Conservation (phyloP, 1,140 invertebrate species). For the Hyles vespertilio region DNA sequence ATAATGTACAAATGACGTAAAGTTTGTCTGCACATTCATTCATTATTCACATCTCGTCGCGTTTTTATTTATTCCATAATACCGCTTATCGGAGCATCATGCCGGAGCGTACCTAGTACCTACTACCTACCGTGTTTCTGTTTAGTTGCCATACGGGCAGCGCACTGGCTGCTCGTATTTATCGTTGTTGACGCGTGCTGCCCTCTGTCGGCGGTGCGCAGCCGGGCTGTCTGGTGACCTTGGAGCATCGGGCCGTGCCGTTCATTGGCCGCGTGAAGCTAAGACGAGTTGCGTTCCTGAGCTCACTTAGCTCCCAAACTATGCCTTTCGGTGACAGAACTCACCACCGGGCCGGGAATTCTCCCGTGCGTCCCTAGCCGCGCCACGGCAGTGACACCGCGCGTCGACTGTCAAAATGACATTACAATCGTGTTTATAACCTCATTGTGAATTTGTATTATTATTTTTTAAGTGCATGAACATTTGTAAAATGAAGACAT, state of each 20-base stretch:
- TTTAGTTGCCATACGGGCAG: slow-evolving; percentile 69
- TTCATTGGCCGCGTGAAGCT: slow-evolving; percentile 64
- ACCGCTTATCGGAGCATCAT: slow-evolving; percentile 68
- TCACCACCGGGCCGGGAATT: slow-evolving; percentile 37
- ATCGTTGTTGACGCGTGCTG: slow-evolving; percentile 31
- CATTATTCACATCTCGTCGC: slow-evolving; percentile 55
- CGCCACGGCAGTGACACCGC: slow-evolving; percentile 43
- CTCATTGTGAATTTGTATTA: slow-evolving; percentile 39
- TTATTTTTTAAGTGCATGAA: slow-evolving; percentile 36
- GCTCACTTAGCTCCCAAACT: slow-evolving; percentile 44
- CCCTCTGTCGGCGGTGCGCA: slow-evolving; percentile 43
- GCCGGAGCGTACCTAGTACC: slow-evolving; percentile 29
- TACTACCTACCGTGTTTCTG: slow-evolving; percentile 39
- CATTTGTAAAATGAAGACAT: slow-evolving; percentile 46
- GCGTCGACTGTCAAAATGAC: slow-evolving; percentile 64
- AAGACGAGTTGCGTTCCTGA: slow-evolving; percentile 47
- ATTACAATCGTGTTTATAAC: slow-evolving; percentile 55
- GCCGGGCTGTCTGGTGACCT: slow-evolving; percentile 56
- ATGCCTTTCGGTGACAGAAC: slow-evolving; percentile 45
- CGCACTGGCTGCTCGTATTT: slow-evolving; percentile 49
- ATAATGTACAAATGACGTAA: slow-evolving; percentile 24
- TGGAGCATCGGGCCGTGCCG: slow-evolving; percentile 52
- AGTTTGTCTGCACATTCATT: slow-evolving; percentile 43
- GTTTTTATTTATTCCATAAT: slow-evolving; percentile 70
- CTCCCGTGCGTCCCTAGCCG: slow-evolving; percentile 35